Conservation (phyloP, 2,113 vertebrate species). For the Plestiodon gilberti region DNA sequence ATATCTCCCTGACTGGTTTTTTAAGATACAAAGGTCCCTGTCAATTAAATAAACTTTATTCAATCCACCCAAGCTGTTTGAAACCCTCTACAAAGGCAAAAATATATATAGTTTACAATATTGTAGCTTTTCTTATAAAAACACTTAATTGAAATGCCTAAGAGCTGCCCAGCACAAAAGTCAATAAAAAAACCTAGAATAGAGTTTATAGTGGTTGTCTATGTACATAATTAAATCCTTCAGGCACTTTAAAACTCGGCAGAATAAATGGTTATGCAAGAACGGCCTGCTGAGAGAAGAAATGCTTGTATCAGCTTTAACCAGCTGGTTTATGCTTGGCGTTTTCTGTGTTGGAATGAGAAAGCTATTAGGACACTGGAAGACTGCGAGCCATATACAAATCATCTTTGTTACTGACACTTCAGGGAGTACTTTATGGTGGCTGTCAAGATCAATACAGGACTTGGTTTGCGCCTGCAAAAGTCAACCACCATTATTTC, state of each 20-base stretch:
- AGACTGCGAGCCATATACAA: slow-evolving; percentile 82
- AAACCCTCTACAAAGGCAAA: slow-evolving; percentile 88
- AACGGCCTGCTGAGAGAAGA: slow-evolving; percentile 88
- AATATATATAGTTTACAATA: slow-evolving; percentile 80
- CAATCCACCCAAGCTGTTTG: slow-evolving; percentile 83
- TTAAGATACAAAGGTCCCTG: slow-evolving; percentile 76
- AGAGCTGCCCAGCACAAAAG: slow-evolving; percentile 91
- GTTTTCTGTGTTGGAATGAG: slow-evolving; percentile 81
- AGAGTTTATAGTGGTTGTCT: slow-evolving; percentile 98
- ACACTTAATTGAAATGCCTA: slow-evolving; percentile 98
- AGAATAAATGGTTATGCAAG: slow-evolving; percentile 93
- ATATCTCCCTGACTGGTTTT: slow-evolving; percentile 64
- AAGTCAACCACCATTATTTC: slow-evolving; percentile 77
- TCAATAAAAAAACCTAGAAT: slow-evolving; percentile 98
- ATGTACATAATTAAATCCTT: slow-evolving; percentile 99
- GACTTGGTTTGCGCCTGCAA: slow-evolving; percentile 71
- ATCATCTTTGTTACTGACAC: slow-evolving; percentile 88
- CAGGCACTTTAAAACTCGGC: slow-evolving; percentile 91
- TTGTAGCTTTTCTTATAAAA: slow-evolving; percentile 95
- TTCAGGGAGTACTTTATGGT: slow-evolving; percentile 87
- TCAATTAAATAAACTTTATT: slow-evolving; percentile 82
- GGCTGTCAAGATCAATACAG: slow-evolving; percentile 86
- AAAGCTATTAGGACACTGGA: slow-evolving; percentile 82
- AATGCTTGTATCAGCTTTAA: slow-evolving; percentile 88
- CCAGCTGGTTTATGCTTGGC: slow-evolving; percentile 79